These are phyloP conservation scores for Dastarcus helophoroides DNA, from an alignment of 2,888 invertebrate genomes.

Conservation along the genomic window DNA sequence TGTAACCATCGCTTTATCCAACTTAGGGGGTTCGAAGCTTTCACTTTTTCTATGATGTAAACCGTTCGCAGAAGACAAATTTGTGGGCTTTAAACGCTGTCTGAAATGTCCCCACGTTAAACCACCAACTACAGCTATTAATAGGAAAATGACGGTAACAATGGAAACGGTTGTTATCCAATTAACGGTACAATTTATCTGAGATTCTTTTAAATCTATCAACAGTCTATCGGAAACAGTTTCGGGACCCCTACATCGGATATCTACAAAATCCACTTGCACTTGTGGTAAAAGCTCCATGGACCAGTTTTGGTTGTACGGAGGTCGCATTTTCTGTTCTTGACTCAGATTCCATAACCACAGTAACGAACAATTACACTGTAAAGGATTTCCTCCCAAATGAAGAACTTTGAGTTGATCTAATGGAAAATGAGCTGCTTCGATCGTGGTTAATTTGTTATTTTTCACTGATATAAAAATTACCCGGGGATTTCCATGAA, in stretches of 20 bases:
- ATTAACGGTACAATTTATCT: constrained; percentile 50
- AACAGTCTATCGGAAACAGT: constrained; percentile 43
- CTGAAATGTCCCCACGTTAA: constrained; percentile 30
- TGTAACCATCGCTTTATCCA: constrained; percentile 15
- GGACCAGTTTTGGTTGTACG: constrained; percentile 22
- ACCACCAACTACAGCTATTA: constrained; percentile 26
- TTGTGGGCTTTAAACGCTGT: constrained; percentile 22
- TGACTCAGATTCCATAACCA: constrained; percentile 72
- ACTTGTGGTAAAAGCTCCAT: constrained; percentile 31
- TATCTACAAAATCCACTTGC: constrained; percentile 45
- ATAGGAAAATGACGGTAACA: constrained; percentile 27
- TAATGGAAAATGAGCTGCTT: constrained; percentile 71
- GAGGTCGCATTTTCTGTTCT: constrained; percentile 22
- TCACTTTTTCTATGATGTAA: constrained; percentile 40
- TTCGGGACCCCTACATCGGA: constrained; percentile 48
- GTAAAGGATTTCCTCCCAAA: constrained; percentile 71
- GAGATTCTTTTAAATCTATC: constrained; percentile 48
- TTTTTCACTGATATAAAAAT: constrained; percentile 64
- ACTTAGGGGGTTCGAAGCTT: constrained; percentile 16
- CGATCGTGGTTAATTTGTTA: constrained; percentile 63
- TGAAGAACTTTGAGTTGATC: constrained; percentile 64
- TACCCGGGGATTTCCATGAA: constrained; percentile 72
- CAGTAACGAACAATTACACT: constrained; percentile 76
- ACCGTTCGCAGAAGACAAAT: constrained; percentile 22
- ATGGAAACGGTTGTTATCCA: constrained; percentile 49